Evolutionary conservation across 35 echinoderm and acorn worm species (phyloP).

Genomic region (Eucidaris tribuloides): DNA sequence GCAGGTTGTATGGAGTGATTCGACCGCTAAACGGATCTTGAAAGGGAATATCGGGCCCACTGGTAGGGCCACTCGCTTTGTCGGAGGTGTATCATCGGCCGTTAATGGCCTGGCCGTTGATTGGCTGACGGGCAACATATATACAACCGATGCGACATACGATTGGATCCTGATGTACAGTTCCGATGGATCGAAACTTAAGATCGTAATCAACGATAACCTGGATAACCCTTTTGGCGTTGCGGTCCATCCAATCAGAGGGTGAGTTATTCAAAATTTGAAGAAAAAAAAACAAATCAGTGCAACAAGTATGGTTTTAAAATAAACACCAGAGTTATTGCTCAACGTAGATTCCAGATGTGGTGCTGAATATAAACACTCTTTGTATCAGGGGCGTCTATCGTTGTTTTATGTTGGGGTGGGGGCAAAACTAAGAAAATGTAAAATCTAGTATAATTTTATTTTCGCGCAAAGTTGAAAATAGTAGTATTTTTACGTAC

Average conservation of each 20-base stretch:
- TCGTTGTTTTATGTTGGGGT: too few species aligned
- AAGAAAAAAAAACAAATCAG: too few species aligned
- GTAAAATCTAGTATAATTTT: too few species aligned
- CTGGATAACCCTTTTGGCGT: conserved; percentile 54
- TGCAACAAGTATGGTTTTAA: too few species aligned
- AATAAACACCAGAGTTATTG: too few species aligned
- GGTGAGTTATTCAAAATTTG: conserved; percentile 27
- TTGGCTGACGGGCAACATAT: conserved; percentile 68
- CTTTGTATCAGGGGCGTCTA: too few species aligned
- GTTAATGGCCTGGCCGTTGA: conserved; percentile 72
- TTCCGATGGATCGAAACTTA: conserved; percentile 35
- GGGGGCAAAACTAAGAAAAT: too few species aligned
- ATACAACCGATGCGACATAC: conserved; percentile 63
- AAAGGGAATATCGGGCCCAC: not conserved
- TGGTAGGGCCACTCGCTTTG: not conserved
- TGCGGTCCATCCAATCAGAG: conserved; percentile 45
- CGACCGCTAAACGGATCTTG: too few species aligned
- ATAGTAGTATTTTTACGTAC: too few species aligned
- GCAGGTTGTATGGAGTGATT: not conserved
- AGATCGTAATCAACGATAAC: not conserved
- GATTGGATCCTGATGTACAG: conserved; percentile 68
- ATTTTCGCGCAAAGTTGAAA: too few species aligned
- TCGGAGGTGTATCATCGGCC: conserved; percentile 26
- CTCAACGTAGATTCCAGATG: too few species aligned
- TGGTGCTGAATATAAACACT: too few species aligned